phyloP scores from a whole-genome alignment of 2,888 invertebrate genomes.

The Drosophila peninsularis region DNA sequence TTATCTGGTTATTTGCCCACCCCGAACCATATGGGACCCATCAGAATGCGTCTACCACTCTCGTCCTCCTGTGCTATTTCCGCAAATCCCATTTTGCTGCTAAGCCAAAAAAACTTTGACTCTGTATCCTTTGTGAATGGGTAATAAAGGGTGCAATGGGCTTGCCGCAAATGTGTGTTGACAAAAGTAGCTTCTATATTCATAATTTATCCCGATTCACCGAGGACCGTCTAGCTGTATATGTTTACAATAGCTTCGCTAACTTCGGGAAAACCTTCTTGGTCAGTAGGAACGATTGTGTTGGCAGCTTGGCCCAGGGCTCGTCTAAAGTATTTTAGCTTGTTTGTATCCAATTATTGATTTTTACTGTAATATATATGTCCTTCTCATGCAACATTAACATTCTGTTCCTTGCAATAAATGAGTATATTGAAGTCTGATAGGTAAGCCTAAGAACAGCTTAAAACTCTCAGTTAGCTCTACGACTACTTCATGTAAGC shows the following conservation, averaged over 20 bases:
- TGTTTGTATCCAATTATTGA: not conserved
- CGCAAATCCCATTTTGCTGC: conserved; percentile 78
- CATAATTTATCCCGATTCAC: not conserved
- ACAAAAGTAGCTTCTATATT: not conserved
- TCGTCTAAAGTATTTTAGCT: not conserved
- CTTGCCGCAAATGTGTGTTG: not conserved
- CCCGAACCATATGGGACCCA: conserved; percentile 16
- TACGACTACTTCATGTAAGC: too few relatives aligned
- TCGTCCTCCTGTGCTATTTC: not conserved
- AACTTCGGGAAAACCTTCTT: not conserved
- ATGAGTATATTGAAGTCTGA: too few relatives aligned
- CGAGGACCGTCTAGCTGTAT: not conserved
- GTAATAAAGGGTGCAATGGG: not conserved
- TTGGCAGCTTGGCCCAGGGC: not conserved
- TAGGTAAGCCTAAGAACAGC: too few relatives aligned
- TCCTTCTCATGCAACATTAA: too few relatives aligned
- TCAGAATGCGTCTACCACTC: conserved; percentile 9
- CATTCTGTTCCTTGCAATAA: too few relatives aligned
- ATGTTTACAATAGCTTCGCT: not conserved
- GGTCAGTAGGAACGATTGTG: not conserved
- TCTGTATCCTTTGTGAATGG: conserved; percentile 29
- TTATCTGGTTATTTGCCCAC: conserved; percentile 60
- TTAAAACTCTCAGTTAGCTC: too few relatives aligned
- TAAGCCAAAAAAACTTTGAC: conserved; percentile 67
- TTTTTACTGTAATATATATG: too few relatives aligned